Base-by-base conservation (phyloP, 2,797 vertebrate genomes). In the Natrix natrix region DNA sequence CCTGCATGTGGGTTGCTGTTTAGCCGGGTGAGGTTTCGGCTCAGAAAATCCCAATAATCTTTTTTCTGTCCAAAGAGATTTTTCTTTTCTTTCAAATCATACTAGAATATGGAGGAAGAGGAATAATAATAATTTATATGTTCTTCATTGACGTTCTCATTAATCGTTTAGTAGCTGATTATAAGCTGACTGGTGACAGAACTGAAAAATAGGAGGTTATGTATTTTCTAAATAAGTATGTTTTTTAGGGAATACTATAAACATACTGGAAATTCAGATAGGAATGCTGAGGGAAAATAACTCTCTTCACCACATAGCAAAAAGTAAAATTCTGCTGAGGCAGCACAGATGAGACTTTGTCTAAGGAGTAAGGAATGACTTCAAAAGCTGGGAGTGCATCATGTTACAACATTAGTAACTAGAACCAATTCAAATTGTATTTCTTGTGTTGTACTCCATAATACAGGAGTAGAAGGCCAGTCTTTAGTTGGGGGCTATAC, bases 1-100 rank as follows among this genome's bases (percentile, higher is more conserved):
- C 95, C 96, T 92, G 96, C 1, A 0, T 96, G 96, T 78, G 83
- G 54, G 43, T 69, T 69, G 37, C 69, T 61, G 24, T 91, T 96
- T 54, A 95, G 94, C 26, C 0, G 94, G 0, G 94, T 74, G 69
- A 98, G 94, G 43, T 96, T 95, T 0, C 96, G 93, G 92, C 95
- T 97, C 54, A 98, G 90, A 92, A 98, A 98, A 93, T 97, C 97
- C 98, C 98, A 98, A 8, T 98, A 98, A 90, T 97, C 96, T 92
- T 97, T 97, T 92, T 89, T 97, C 69, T 97, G 94, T 14, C 97
- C 96, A 0, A 98, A 97, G 93, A 98, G 96, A 92, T 95, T 97
- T 93, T 87, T 97, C 94, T 97, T 98, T 91, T 97, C 97, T 93
- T 97, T 98, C 93, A 97, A 96, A 92, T 98, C 97, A 6, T 98